Conservation (phyloP, 53 echinoderm and acorn worm species). For the Echinometra lucunter region DNA sequence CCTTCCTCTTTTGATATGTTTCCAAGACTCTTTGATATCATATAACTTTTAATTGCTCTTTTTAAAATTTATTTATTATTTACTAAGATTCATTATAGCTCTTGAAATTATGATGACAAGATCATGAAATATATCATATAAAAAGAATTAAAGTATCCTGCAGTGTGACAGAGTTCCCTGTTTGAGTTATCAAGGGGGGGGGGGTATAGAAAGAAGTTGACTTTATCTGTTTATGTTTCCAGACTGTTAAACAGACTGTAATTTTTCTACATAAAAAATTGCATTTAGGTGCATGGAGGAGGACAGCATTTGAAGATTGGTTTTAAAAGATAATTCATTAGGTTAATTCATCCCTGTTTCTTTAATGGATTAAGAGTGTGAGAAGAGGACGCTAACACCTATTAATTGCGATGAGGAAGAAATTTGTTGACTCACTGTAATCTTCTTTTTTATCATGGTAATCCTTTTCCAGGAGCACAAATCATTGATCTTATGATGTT, state of each 20-base stretch:
- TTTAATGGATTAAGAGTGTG: no score
- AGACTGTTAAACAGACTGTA: no score
- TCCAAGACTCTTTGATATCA: not conserved
- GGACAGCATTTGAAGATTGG: no score
- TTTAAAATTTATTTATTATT: not conserved
- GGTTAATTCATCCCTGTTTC: no score
- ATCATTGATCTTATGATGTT: conserved; percentile 99
- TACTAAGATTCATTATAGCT: not conserved
- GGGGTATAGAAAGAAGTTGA: not conserved
- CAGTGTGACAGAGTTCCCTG: not conserved
- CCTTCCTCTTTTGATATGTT: not conserved
- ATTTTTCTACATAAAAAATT: no score
- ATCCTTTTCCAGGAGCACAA: conserved; percentile 82
- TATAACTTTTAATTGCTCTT: no score
- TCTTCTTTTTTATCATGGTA: not conserved
- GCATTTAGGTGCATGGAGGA: no score
- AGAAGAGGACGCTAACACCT: no score
- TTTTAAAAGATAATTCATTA: no score
- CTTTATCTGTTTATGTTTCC: not conserved
- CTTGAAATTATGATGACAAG: not conserved
- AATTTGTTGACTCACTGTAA: not conserved
- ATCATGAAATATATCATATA: no score
- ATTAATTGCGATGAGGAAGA: not conserved
- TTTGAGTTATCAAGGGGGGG: not conserved
- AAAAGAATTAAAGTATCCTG: not conserved